Conservation (phyloP, 2,797 vertebrate species). For the Setipinna tenuifilis region DNA sequence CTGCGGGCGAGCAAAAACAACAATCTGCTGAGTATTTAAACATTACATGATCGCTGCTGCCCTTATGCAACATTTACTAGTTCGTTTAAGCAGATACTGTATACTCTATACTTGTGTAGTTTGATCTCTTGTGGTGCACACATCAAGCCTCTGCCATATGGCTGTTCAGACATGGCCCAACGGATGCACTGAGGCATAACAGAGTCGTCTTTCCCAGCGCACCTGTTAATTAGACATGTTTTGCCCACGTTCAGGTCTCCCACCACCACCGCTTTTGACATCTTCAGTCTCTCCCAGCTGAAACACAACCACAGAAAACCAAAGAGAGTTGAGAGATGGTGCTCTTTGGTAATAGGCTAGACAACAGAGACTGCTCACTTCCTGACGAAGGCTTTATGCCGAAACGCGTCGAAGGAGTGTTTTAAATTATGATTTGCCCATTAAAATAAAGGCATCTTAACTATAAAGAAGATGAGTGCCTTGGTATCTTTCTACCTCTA, state of each 20-base stretch:
- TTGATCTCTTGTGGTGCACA: background rate
- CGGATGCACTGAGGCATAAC: background rate
- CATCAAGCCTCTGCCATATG: background rate
- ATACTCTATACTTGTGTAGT: background rate
- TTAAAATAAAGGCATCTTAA: no score
- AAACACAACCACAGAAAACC: constrained; percentile 42
- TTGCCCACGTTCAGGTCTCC: constrained; percentile 93
- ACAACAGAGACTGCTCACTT: no score
- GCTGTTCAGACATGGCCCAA: background rate
- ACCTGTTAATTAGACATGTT: constrained; percentile 93
- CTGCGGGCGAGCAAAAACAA: constrained; percentile 46
- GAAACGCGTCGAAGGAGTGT: no score
- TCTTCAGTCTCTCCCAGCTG: constrained; percentile 78
- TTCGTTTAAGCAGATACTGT: background rate
- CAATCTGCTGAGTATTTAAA: background rate
- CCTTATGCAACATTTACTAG: background rate
- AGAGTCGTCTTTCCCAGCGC: constrained; percentile 23
- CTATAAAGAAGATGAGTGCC: no score
- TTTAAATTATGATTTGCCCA: no score
- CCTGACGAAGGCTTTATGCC: no score
- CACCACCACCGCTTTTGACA: constrained; percentile 92
- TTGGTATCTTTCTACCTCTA: no score
- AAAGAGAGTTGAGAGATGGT: no score
- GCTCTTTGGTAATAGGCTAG: no score
- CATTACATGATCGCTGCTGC: background rate